phyloP scores from a whole-genome alignment of 2,113 vertebrate species.

The Maccullochella peelii region DNA sequence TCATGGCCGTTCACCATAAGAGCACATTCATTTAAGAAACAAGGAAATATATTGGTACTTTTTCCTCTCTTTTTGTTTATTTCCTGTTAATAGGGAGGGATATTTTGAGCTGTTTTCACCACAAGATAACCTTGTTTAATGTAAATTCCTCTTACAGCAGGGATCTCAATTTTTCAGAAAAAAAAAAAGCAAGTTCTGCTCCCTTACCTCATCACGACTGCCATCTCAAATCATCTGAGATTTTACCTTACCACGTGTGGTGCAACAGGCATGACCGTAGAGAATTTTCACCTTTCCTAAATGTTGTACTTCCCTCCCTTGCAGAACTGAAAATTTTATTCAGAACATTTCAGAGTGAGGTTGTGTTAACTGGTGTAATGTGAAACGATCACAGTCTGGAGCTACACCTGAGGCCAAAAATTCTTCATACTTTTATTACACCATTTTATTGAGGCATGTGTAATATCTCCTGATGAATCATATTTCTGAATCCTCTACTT shows the following conservation, averaged over 20 bases:
- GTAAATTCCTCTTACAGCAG: not conserved
- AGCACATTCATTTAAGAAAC: not conserved
- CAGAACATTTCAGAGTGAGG: constrained; percentile 20
- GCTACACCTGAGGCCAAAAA: constrained; percentile 36
- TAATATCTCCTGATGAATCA: constrained; percentile 53
- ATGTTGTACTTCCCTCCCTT: not conserved
- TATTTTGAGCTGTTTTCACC: not conserved
- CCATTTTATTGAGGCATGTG: constrained; percentile 40
- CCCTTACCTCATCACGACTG: not conserved
- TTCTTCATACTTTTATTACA: constrained; percentile 47
- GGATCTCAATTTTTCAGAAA: not conserved
- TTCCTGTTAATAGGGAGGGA: not conserved
- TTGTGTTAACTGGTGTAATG: constrained; percentile 12
- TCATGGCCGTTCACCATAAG: not conserved
- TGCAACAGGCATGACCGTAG: not conserved
- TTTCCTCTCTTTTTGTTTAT: not conserved
- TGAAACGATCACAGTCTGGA: constrained; percentile 36
- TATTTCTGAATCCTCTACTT: constrained; percentile 56
- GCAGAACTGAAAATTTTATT: constrained; percentile 21
- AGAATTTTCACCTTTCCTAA: not conserved
- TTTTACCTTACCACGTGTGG: not conserved
- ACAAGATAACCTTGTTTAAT: not conserved
- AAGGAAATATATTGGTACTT: not conserved
- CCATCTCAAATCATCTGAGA: not conserved
- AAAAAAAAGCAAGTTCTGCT: too few species aligned